A percentile compares a stretch with the other conserved stretches of the same genome.
Conservation (phyloP, 2,888 invertebrate species). For the Galeruca laticollis region DNA sequence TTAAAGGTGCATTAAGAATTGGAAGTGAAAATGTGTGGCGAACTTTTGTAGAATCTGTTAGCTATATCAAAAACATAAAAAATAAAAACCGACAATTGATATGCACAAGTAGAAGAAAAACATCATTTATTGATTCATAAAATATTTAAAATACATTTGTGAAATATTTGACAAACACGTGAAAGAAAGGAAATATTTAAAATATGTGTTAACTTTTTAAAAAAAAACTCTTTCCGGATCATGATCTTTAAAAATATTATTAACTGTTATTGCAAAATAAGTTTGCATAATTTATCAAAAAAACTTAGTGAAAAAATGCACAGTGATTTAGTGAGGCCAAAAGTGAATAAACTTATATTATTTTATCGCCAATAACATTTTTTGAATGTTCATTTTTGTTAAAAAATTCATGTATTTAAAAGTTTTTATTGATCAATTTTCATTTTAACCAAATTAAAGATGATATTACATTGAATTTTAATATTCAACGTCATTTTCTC, state of each 20-base stretch:
- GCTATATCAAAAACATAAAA: slow-evolving; percentile 24
- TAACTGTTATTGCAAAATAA: slow-evolving; percentile 16
- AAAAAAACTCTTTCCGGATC: slow-evolving; percentile 12
- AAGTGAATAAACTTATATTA: background rate
- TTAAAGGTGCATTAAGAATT: slow-evolving; percentile 29
- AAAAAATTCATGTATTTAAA: background rate
- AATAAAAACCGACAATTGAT: slow-evolving; percentile 19
- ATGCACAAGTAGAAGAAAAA: slow-evolving; percentile 25
- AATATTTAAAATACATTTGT: slow-evolving; percentile 25
- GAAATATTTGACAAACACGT: slow-evolving; percentile 37
- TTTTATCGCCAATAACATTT: background rate
- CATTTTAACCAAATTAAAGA: too few relatives aligned
- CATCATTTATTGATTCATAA: slow-evolving; percentile 35
- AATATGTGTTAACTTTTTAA: slow-evolving; percentile 19
- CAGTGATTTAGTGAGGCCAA: background rate
- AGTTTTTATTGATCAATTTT: background rate
- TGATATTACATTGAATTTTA: too few relatives aligned
- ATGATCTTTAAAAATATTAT: slow-evolving; percentile 14
- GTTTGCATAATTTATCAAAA: slow-evolving; percentile 14
- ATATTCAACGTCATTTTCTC: background rate
- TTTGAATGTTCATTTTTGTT: too few relatives aligned
- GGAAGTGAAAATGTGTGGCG: slow-evolving; percentile 27
- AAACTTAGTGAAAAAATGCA: background rate
- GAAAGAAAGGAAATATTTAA: slow-evolving; percentile 19
- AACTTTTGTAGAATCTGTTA: slow-evolving; percentile 23